Conservation (phyloP, 30 jellyfish, hydroid and myxozoan species). For the Chironex yamaguchii region DNA sequence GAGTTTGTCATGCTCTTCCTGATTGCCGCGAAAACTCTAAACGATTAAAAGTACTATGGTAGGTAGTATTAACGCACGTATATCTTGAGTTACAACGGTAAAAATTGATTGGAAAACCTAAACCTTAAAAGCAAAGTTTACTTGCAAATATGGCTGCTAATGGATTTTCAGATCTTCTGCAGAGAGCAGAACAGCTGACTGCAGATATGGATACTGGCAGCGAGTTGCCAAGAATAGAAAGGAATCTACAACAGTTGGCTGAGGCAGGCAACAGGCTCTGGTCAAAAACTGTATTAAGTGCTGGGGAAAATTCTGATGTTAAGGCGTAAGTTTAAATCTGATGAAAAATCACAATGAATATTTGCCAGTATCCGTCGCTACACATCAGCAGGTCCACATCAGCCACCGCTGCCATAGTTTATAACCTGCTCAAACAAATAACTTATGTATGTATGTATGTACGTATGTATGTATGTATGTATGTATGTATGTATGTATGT, state of each 20-base stretch:
- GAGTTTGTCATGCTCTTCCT: too few species aligned
- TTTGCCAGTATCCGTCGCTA: too few species aligned
- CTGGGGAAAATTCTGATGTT: constrained; percentile 85
- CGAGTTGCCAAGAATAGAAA: constrained; percentile 90
- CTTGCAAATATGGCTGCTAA: not conserved
- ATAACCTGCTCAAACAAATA: too few species aligned
- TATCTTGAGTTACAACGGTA: too few species aligned
- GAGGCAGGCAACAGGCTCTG: constrained; percentile 95
- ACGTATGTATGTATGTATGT: too few species aligned
- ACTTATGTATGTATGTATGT: too few species aligned
- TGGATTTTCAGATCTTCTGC: constrained; percentile 70
- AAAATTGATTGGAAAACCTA: too few species aligned
- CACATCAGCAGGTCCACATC: not conserved
- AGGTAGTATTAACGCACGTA: too few species aligned
- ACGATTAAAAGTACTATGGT: too few species aligned
- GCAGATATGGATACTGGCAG: constrained; percentile 96
- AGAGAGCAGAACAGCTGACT: constrained; percentile 96
- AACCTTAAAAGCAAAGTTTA: too few species aligned
- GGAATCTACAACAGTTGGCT: constrained; percentile 93
- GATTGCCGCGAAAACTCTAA: too few species aligned
- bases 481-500: too few species aligned
- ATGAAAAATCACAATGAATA: not conserved
- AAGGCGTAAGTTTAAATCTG: constrained; percentile 83
- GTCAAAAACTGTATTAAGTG: constrained; percentile 76
- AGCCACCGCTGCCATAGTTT: not conserved